phyloP scores from a whole-genome alignment of 2,113 vertebrate genomes.

The Scortum barcoo region DNA sequence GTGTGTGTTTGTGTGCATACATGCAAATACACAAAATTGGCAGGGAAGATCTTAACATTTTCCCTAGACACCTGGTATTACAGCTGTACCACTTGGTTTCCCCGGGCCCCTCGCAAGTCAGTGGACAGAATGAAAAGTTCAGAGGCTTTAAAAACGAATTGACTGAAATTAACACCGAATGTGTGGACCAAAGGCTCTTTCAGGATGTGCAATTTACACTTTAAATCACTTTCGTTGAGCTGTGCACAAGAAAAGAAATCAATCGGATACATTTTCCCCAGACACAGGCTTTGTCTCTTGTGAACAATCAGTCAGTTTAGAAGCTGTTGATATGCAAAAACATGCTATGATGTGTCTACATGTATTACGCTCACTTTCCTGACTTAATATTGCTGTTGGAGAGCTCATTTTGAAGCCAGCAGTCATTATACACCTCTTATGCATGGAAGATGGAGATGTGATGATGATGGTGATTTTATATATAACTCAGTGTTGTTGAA shows the following conservation, averaged over 20 bases:
- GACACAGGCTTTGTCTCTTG: constrained; percentile 5
- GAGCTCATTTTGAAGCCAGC: constrained; percentile 32
- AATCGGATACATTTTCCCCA: constrained; percentile 6
- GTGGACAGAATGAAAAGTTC: neutral
- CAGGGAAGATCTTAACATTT: constrained; percentile 16
- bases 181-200: neutral
- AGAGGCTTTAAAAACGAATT: neutral
- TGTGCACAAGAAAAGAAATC: constrained; percentile 1
- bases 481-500: constrained; percentile 33
- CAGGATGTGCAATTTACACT: neutral
- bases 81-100: neutral
- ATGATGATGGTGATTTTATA: constrained; percentile 41
- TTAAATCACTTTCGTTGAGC: constrained; percentile 20
- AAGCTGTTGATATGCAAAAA: constrained; percentile 13
- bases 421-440: constrained; percentile 19
- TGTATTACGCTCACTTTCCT: constrained; percentile 27
- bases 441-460: constrained; percentile 17
- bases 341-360: neutral
- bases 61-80: neutral
- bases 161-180: neutral
- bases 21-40: constrained; percentile 6
- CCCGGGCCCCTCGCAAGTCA: neutral
- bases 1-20: neutral
- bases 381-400: constrained; percentile 10
- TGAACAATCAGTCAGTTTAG: neutral